Conservation (phyloP, 2,113 vertebrate species). For the Pipra filicauda region DNA sequence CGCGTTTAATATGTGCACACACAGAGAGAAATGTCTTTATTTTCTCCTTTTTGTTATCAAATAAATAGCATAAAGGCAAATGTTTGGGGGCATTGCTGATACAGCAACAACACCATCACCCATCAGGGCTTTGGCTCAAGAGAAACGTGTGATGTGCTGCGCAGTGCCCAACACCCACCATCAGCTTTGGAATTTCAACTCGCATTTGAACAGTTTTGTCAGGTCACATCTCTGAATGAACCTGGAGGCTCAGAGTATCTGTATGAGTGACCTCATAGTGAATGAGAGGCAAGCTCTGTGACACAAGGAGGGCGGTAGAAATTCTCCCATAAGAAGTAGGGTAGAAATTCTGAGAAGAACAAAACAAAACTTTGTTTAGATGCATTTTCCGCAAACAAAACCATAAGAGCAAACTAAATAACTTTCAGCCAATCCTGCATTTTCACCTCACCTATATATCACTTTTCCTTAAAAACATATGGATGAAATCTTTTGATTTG, state of each 20-base stretch:
- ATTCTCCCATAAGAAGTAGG: fast-evolving
- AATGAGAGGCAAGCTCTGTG: neutral
- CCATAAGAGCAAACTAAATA: neutral
- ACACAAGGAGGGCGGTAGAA: neutral
- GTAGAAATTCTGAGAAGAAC: neutral
- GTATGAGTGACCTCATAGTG: neutral
- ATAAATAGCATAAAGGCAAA: neutral
- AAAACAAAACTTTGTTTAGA: neutral
- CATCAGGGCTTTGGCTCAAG: fast-evolving
- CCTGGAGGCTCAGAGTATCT: neutral
- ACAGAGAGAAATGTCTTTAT: neutral
- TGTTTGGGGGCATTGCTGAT: neutral
- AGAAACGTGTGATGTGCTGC: neutral
- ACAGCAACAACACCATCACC: neutral
- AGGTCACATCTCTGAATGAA: neutral
- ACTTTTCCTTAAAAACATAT: neutral
- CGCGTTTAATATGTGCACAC: neutral
- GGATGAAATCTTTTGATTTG: neutral
- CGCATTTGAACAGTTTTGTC: neutral
- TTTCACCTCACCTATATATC: neutral
- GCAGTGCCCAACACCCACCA: no score
- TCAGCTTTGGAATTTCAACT: neutral
- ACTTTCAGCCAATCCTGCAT: neutral
- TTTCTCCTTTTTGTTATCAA: neutral
- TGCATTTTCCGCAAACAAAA: neutral